A percentile compares a stretch with the other conserved stretches of the same genome.
These are phyloP conservation scores for Ariopsis seemanni DNA, from an alignment of 2,113 vertebrate genomes.

Conservation along the genomic window DNA sequence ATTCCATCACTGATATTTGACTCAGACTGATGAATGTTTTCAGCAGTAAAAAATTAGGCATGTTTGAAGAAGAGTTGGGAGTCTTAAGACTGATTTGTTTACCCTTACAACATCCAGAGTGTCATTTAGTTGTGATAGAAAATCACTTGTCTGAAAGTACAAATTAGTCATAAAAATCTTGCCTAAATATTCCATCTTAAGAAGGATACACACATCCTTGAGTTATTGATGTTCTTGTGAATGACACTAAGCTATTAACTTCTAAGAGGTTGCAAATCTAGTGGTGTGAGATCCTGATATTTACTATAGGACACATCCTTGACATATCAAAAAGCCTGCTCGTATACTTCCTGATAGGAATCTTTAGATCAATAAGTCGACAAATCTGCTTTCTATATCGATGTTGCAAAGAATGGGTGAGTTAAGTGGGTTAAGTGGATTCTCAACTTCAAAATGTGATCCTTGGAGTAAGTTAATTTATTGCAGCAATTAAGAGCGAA, in stretches of 20 bases:
- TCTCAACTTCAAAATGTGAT: constrained; percentile 36
- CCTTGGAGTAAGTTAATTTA: constrained; percentile 38
- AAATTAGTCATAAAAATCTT: neutral
- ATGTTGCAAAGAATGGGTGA: neutral
- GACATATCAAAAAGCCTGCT: constrained; percentile 13
- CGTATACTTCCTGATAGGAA: constrained; percentile 33
- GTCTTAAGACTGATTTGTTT: neutral
- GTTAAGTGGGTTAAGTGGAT: constrained; percentile 12
- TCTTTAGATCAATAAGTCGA: constrained; percentile 36
- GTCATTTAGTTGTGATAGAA: neutral
- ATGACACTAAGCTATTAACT: neutral
- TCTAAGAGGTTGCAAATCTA: neutral
- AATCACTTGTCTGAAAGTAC: neutral
- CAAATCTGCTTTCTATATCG: constrained; percentile 16
- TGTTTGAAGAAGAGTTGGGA: neutral
- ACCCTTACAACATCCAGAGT: neutral
- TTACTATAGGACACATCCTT: neutral
- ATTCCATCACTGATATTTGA: neutral
- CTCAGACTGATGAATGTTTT: neutral
- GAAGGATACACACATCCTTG: neutral
- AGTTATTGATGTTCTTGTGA: neutral
- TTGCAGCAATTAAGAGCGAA: constrained; percentile 29
- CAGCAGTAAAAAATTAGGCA: neutral
- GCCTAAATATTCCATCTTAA: neutral
- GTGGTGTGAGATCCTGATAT: neutral